These are phyloP conservation scores for Neodiprion virginianus DNA, from an alignment of 1,140 invertebrate genomes.

Conservation along the genomic window DNA sequence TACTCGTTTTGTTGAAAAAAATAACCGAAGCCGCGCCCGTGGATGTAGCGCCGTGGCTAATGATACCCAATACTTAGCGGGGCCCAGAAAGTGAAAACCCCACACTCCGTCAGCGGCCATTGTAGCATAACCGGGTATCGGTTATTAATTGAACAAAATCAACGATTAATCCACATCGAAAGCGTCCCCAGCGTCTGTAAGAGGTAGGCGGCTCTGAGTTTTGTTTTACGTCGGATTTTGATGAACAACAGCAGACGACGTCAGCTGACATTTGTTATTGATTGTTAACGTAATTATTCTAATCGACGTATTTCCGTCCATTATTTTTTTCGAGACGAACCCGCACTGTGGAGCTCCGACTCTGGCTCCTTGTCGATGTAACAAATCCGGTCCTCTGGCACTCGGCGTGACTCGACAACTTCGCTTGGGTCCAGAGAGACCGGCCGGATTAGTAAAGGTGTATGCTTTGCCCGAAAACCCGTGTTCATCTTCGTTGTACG, in stretches of 20 bases:
- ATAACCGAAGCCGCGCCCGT: too few relatives aligned
- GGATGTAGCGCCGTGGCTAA: not conserved
- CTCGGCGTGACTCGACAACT: not conserved
- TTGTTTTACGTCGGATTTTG: not conserved
- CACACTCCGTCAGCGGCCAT: not conserved
- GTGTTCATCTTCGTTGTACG: not conserved
- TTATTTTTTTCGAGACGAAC: too few relatives aligned
- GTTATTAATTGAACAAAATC: not conserved
- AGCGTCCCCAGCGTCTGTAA: too few relatives aligned
- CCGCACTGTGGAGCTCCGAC: too few relatives aligned
- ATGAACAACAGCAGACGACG: too few relatives aligned
- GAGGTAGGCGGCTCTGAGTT: too few relatives aligned
- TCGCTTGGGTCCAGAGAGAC: not conserved
- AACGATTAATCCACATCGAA: not conserved
- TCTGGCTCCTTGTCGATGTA: not conserved
- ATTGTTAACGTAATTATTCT: too few relatives aligned
- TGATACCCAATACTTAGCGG: not conserved
- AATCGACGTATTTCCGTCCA: too few relatives aligned
- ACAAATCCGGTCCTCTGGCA: not conserved
- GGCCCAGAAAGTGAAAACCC: not conserved
- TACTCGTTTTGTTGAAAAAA: too few relatives aligned
- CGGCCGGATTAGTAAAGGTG: not conserved
- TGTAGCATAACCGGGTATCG: not conserved
- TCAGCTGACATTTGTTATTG: too few relatives aligned
- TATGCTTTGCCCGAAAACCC: not conserved